phyloP scores from a whole-genome alignment of 2,797 vertebrate species.

The Diglossa cyanea region DNA sequence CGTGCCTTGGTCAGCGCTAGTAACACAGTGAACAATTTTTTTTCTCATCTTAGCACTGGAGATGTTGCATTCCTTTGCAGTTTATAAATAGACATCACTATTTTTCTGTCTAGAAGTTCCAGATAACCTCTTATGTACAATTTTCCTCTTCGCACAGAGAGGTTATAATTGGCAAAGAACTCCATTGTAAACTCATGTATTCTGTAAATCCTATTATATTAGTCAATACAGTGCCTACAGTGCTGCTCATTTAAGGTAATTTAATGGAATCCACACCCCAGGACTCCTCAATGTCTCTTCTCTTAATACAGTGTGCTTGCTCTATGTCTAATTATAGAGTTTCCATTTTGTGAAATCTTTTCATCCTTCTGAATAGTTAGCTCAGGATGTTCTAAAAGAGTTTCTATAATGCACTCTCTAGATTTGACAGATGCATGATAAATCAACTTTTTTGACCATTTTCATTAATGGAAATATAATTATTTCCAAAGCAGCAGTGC shows the following conservation, averaged over 20 bases:
- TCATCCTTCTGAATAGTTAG: neutral
- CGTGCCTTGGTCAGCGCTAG: neutral
- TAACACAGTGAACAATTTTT: neutral
- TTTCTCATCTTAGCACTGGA: neutral
- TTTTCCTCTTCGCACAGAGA: neutral
- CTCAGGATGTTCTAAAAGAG: neutral
- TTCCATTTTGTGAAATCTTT: conserved; percentile 40
- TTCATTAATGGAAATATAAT: conserved; percentile 58
- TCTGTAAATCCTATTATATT: conserved; percentile 20
- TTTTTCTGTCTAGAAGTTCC: conserved; percentile 2
- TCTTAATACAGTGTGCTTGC: conserved; percentile 8
- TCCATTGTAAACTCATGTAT: neutral
- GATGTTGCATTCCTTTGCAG: neutral
- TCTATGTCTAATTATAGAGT: conserved; percentile 33
- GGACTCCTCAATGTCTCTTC: neutral
- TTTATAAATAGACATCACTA: neutral
- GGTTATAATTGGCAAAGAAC: neutral
- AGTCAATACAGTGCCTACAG: neutral
- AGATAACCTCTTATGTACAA: neutral
- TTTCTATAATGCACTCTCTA: conserved; percentile 29
- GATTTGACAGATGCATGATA: neutral
- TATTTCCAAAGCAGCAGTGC: conserved; percentile 36
- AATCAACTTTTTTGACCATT: conserved; percentile 13
- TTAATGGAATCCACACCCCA: neutral
- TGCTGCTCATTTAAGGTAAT: neutral